Conservation (phyloP, 2,888 invertebrate species). For the Eupithecia tripunctaria region DNA sequence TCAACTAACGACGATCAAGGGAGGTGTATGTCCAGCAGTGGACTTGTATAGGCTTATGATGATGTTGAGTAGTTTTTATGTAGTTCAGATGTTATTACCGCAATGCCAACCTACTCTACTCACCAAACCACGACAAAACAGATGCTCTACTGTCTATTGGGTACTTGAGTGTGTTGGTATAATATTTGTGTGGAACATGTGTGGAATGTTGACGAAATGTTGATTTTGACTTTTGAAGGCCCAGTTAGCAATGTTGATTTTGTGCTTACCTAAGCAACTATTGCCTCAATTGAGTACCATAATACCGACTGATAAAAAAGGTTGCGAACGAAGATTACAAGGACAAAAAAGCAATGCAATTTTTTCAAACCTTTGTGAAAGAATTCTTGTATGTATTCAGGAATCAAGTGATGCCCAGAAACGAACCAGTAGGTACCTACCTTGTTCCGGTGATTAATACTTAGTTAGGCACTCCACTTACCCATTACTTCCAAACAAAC, state of each 20-base stretch:
- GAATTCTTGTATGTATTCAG: too few relatives aligned
- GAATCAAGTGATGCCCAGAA: too few relatives aligned
- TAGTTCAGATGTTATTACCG: too few relatives aligned
- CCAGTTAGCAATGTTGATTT: slow-evolving; percentile 29
- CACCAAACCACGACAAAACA: neutral
- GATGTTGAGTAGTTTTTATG: too few relatives aligned
- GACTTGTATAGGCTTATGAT: too few relatives aligned
- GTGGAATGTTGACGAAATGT: slow-evolving; percentile 34
- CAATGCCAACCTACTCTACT: neutral
- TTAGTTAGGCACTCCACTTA: too few relatives aligned
- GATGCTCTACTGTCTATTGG: neutral
- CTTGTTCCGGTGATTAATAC: too few relatives aligned
- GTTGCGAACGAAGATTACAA: neutral
- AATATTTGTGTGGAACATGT: slow-evolving; percentile 20
- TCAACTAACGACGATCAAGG: too few relatives aligned
- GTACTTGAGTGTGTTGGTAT: neutral
- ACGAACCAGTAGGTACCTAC: too few relatives aligned
- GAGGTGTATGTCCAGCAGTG: too few relatives aligned
- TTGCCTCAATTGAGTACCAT: slow-evolving; percentile 23
- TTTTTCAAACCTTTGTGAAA: neutral
- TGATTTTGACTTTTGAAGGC: slow-evolving; percentile 25
- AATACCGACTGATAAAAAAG: neutral
- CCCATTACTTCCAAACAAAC: neutral
- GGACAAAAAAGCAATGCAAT: neutral
- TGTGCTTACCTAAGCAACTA: slow-evolving; percentile 6